Base-by-base conservation (phyloP, 1,140 invertebrate genomes). In the Drosophila nikananu region DNA sequence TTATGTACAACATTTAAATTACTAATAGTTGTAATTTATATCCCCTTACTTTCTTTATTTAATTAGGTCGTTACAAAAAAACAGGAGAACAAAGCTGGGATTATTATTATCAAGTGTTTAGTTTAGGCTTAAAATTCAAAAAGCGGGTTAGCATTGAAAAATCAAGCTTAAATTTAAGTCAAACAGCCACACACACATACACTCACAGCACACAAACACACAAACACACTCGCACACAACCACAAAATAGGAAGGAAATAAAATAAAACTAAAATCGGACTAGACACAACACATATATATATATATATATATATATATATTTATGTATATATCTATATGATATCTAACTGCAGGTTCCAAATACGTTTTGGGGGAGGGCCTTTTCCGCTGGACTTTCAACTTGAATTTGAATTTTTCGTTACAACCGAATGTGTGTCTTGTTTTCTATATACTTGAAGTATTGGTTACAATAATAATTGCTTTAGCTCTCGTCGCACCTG, bases 1-100 rank as follows among this genome's bases (percentile, higher is more conserved):
- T 84, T 89, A 89, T 89, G 63, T 89, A 89, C 84, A 89, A 89
- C 81, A 90, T 89, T 84, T 90, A 89, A 80, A 72, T 90, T 76
- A 73, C 84, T 90, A 89, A 81, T 81, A 90, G 84, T 71, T 83
- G 72, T 27, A 71, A 52, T 73, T 75, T 59, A 55, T 57, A 67
- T 39, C 55, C 60, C 59, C 4, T 27, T 21, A 42, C 44, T 44
- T 54, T 58, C 49, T 58, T 57, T 8, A 23, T 15, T 46, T 73
- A 55, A 83, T 58, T 70, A 58, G 49, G 39, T 57, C 42, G 37
- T 58, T 30, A 2, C n/a, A 54, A 48, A 21, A n/a, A 13, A 30
- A 46, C 23, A 52, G 3, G 15, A 2, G 12, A 39, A 42, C 17
- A 73, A 70, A 42, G 21, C 44, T 2, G 30, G 41, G 32, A 57